Conservation (phyloP, 1,140 invertebrate genomes). For the Aradophagus sp. region DNA sequence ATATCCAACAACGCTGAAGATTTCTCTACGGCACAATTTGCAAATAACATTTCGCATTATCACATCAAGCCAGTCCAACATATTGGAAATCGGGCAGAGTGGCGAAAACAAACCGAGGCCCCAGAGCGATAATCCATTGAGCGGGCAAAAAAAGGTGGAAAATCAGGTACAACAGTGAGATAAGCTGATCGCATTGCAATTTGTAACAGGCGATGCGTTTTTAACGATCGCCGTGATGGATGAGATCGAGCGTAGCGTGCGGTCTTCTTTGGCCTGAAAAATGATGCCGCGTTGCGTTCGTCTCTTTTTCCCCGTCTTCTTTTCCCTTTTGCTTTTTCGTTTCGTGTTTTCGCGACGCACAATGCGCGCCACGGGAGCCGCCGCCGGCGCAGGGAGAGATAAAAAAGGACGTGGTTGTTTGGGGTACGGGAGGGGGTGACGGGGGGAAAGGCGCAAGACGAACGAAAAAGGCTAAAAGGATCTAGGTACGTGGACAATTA, state of each 20-base stretch:
- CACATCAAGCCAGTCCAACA: no score
- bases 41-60: no score
- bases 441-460: slow-evolving; percentile 26
- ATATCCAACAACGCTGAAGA: no score
- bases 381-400: slow-evolving; percentile 38
- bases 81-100: no score
- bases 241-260: slow-evolving; percentile 62
- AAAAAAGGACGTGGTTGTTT: slow-evolving; percentile 13
- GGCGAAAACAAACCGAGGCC: no score
- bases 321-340: slow-evolving; percentile 58
- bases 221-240: slow-evolving; percentile 75
- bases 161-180: slow-evolving; percentile 40
- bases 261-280: slow-evolving; percentile 71
- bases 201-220: slow-evolving; percentile 72
- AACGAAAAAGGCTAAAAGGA: slow-evolving; percentile 50
- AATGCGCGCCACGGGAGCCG: slow-evolving; percentile 67
- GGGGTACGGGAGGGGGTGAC: no score
- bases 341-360: slow-evolving; percentile 73
- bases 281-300: slow-evolving; percentile 62
- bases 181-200: slow-evolving; percentile 61
- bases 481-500: slow-evolving; percentile 70
- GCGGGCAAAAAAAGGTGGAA: slow-evolving; percentile 39
- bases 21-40: no score
- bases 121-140: slow-evolving; percentile 30
- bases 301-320: slow-evolving; percentile 10